Evolutionary conservation across 1,140 invertebrate species (phyloP).

Genomic region (Oppia nitens): DNA sequence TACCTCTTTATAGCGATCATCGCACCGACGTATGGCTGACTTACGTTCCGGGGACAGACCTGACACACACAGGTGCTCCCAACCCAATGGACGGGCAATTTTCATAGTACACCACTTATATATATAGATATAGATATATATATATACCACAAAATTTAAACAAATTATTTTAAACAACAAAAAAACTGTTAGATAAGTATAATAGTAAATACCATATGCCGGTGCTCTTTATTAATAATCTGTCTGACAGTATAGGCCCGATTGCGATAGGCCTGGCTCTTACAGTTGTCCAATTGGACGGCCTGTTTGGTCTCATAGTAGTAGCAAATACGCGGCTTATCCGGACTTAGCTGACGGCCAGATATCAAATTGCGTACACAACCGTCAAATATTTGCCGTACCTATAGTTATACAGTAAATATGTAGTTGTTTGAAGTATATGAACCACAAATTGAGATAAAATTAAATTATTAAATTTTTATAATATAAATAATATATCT

Average conservation of each 20-base stretch:
- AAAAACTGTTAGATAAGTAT: neutral
- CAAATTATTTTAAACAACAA: neutral
- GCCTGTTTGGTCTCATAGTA: neutral
- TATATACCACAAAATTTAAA: neutral
- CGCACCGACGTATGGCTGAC: neutral
- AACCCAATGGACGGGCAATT: constrained; percentile 5
- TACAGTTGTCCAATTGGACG: constrained; percentile 7
- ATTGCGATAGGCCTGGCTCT: neutral
- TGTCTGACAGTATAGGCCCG: neutral
- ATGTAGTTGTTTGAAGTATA: neutral
- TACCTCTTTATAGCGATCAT: neutral
- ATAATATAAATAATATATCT: neutral
- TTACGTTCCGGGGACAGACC: neutral
- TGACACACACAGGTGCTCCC: constrained; percentile 2
- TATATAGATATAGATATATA: neutral
- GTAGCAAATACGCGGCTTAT: constrained; percentile 2
- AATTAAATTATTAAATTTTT: neutral
- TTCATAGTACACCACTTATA: constrained; percentile 10
- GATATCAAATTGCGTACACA: neutral
- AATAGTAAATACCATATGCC: constrained; percentile 1
- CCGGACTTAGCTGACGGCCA: neutral
- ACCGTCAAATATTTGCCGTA: constrained; percentile 4
- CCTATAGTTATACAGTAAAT: neutral
- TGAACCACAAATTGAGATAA: neutral
- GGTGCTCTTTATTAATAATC: constrained; percentile 4